Evolutionary conservation across 1,140 invertebrate genomes (phyloP).

Genomic region (Drosophila pectinifera): DNA sequence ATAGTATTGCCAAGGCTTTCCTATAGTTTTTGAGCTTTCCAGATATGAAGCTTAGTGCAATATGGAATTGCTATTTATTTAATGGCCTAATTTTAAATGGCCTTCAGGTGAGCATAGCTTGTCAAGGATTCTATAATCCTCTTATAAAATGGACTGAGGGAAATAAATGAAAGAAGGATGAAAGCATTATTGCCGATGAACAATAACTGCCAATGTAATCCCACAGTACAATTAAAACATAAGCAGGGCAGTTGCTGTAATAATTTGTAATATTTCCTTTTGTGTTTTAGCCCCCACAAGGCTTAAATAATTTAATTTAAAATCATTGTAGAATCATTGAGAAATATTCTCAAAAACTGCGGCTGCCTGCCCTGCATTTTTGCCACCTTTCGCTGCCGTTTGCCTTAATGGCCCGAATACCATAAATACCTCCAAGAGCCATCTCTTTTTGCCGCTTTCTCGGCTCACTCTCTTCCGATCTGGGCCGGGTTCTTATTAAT

Average conservation of each 20-base stretch:
- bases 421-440: constrained; percentile 60
- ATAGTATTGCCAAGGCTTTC: no score
- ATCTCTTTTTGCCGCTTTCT: constrained; percentile 6
- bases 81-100: background rate
- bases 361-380: constrained; percentile 37
- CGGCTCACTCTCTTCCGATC: constrained; percentile 23
- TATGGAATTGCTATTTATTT: no score
- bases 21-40: no score
- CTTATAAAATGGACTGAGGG: background rate
- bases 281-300: constrained; percentile 60
- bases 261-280: background rate
- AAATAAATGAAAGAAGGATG: background rate
- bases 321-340: background rate
- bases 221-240: background rate
- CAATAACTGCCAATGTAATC: constrained; percentile 5
- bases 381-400: constrained; percentile 63
- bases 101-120: background rate
- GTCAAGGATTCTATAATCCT: background rate
- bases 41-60: background rate
- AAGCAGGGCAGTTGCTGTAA: background rate
- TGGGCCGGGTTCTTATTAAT: constrained; percentile 64
- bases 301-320: background rate
- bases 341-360: constrained; percentile 8
- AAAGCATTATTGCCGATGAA: background rate
- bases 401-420: constrained; percentile 69